phyloP scores from a whole-genome alignment of 2,888 invertebrate species.

The Ernsta delagoae region DNA sequence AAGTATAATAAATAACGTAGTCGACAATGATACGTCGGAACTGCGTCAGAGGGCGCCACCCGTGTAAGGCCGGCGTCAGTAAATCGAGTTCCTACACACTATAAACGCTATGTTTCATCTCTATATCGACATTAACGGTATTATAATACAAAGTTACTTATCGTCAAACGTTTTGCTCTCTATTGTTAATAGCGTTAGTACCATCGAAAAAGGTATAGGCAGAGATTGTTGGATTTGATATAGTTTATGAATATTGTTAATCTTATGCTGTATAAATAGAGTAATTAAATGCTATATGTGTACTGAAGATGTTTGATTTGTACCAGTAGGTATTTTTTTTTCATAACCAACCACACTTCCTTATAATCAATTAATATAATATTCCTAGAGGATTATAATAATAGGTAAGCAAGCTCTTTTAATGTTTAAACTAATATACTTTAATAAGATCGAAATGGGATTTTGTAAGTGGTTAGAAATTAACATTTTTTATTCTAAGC shows the following conservation, averaged over 20 bases:
- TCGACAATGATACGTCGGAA: not conserved
- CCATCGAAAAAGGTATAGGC: conserved; percentile 80
- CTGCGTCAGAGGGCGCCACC: conserved; percentile 3
- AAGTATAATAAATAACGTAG: conserved; percentile 6
- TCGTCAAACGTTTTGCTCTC: conserved; percentile 76
- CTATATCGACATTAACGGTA: conserved; percentile 57
- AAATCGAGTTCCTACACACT: conserved; percentile 68
- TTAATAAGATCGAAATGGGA: conserved; percentile 53
- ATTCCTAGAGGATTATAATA: conserved; percentile 56
- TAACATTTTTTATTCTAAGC: too few relatives aligned
- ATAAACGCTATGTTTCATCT: conserved; percentile 58
- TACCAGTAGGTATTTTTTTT: conserved; percentile 65
- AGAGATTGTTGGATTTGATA: conserved; percentile 85
- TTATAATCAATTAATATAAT: conserved; percentile 60
- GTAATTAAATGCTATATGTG: conserved; percentile 85
- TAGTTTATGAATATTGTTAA: conserved; percentile 85
- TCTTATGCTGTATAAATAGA: conserved; percentile 85
- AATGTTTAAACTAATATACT: conserved; percentile 53
- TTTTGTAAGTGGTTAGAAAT: not conserved
- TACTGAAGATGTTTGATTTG: conserved; percentile 79
- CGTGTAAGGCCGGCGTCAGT: conserved; percentile 35
- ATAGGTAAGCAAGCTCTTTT: conserved; percentile 72
- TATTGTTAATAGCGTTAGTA: conserved; percentile 82
- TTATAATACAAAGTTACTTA: conserved; percentile 55
- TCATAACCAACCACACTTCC: conserved; percentile 59